Base-by-base conservation (phyloP, 1,140 invertebrate species). In the Pissodes strobi region DNA sequence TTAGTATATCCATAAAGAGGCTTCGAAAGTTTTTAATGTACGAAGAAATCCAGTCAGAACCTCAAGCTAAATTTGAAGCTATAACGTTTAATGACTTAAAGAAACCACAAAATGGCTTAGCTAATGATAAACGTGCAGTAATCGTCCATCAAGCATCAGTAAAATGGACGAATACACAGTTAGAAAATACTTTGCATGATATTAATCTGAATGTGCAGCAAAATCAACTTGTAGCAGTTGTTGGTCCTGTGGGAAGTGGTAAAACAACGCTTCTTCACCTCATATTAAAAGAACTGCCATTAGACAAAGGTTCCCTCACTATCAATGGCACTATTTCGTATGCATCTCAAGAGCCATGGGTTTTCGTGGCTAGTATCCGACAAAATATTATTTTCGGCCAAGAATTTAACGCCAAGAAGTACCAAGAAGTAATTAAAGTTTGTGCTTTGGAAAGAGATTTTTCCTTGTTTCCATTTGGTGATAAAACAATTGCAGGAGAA, bases 221-320 rank as follows among this genome's bases (percentile, higher is more conserved):
- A 2, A 84, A 84, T 15, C 22, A 88, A 69, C 70, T 90, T 21
- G 73, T 87, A 2, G 86, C 85, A 1, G 80, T 91, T 2, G 84
- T 91, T 66, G 89, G 89, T 6, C 82, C 85, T 18, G 88, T 91
- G 13, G 88, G 89, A 39, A 80, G 86, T 25, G 90, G 90, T 53
- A 91, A 90, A 80, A 87, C 88, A 68, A 94, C 92, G 12, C 77
- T 97, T 2, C 79, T 96, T 12, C 87, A 95, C 73, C 83, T 86
- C 1, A 82, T 97, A 49, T 80, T 97, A 5, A 81, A 85, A 45
- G 94, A 97, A 79, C 74, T 96, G 18, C 87, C 88, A 1, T 68
- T 90, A 0, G 75, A 75, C 17, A 21, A 38, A 17, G 77, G 77
- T 6, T 48, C 22, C 2, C 15, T 73, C 8, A 45, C 43, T 18